Percentiles rank a stretch among this genome's conserved stretches.
phyloP scores from a whole-genome alignment of 2,113 vertebrate genomes.

The Cephalopholis sonnerati region DNA sequence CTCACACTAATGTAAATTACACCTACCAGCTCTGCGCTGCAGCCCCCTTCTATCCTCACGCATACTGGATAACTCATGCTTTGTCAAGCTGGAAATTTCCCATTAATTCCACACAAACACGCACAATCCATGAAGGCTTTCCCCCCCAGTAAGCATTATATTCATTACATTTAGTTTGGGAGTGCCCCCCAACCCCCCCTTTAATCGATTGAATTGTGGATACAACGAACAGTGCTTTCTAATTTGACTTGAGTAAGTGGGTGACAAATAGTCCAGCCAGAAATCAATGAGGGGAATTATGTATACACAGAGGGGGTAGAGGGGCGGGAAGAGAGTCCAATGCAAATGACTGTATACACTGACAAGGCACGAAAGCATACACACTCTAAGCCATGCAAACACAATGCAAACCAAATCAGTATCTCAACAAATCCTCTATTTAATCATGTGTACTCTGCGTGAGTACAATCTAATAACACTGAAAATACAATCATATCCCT shows the following conservation, averaged over 20 bases:
- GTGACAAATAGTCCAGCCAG: constrained; percentile 81
- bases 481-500: constrained; percentile 47
- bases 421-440: constrained; percentile 64
- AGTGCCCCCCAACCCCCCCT: constrained; percentile 30
- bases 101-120: constrained; percentile 82
- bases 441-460: constrained; percentile 60
- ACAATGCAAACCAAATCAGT: constrained; percentile 59
- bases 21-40: constrained; percentile 59
- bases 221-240: constrained; percentile 73
- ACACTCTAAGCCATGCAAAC: constrained; percentile 60
- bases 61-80: constrained; percentile 78
- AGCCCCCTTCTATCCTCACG: constrained; percentile 57
- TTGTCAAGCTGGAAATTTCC: constrained; percentile 83
- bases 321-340: constrained; percentile 22
- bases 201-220: constrained; percentile 79
- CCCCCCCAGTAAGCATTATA: constrained; percentile 74
- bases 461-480: constrained; percentile 62
- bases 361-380: constrained; percentile 46
- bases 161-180: constrained; percentile 78
- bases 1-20: constrained; percentile 80
- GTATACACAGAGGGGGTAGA: constrained; percentile 56
- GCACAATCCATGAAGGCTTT: constrained; percentile 68
- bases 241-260: constrained; percentile 85
- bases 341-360: constrained; percentile 68
- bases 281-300: constrained; percentile 83